Conservation (phyloP, 2,888 invertebrate species). For the Coenonympha glycerion region DNA sequence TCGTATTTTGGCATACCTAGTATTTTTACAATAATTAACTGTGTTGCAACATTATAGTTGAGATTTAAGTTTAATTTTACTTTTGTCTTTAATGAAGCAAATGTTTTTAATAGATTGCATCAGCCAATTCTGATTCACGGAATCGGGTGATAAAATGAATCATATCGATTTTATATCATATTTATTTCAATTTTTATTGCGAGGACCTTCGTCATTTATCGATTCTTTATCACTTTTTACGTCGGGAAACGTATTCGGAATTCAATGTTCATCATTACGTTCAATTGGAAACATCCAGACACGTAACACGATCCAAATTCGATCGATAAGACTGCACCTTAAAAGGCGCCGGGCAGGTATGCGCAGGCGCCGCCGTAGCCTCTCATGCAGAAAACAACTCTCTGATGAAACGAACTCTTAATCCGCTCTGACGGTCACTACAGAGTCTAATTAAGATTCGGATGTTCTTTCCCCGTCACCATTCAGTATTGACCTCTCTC, state of each 20-base stretch:
- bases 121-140: slow-evolving; percentile 17
- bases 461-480: slow-evolving; percentile 39
- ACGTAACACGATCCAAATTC: slow-evolving; percentile 57
- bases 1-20: not conserved
- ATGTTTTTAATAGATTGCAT: slow-evolving; percentile 6
- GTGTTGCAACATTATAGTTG: not conserved
- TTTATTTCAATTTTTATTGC: slow-evolving; percentile 22
- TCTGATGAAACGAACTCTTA: slow-evolving; percentile 71
- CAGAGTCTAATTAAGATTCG: slow-evolving; percentile 68
- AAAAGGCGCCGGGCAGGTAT: slow-evolving; percentile 54
- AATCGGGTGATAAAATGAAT: slow-evolving; percentile 19
- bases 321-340: slow-evolving; percentile 50
- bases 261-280: slow-evolving; percentile 28
- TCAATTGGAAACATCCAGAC: slow-evolving; percentile 34
- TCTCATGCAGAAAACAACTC: slow-evolving; percentile 67
- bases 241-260: slow-evolving; percentile 24
- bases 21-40: not conserved
- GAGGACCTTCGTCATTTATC: slow-evolving; percentile 20
- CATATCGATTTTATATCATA: slow-evolving; percentile 17
- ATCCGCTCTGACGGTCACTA: slow-evolving; percentile 70
- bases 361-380: slow-evolving; percentile 56
- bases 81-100: not conserved
- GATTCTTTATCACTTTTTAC: slow-evolving; percentile 23
- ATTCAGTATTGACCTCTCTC: slow-evolving; percentile 34
- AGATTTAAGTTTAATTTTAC: not conserved